Evolutionary conservation across 2,888 invertebrate genomes (phyloP).

Genomic region (Odontocolon sp.): DNA sequence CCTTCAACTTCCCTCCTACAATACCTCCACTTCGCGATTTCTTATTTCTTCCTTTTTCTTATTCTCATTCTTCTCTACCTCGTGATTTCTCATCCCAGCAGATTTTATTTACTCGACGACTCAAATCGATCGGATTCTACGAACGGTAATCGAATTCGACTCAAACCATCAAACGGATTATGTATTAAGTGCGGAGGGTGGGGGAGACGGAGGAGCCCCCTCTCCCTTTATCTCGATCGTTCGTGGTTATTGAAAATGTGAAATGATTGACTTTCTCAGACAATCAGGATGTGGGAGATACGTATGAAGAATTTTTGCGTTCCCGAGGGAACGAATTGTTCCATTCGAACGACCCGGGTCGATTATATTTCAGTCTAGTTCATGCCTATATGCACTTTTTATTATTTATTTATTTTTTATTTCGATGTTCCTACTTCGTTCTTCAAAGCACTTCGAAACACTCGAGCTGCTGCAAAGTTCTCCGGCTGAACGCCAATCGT

Average conservation of each 20-base stretch:
- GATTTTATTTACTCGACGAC: slow-evolving; percentile 58
- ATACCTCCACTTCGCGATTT: background rate
- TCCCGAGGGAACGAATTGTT: slow-evolving; percentile 14
- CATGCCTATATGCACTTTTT: too few relatives aligned
- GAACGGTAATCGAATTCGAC: slow-evolving; percentile 54
- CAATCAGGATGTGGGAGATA: slow-evolving; percentile 30
- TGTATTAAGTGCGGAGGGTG: slow-evolving; percentile 37
- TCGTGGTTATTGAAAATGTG: slow-evolving; percentile 49
- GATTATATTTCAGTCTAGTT: slow-evolving; percentile 27
- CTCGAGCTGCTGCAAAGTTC: slow-evolving; percentile 67
- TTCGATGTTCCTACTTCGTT: background rate
- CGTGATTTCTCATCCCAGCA: slow-evolving; percentile 48
- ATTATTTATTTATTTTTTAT: slow-evolving; percentile 5
- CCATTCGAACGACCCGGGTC: slow-evolving; percentile 55
- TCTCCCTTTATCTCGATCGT: slow-evolving; percentile 30
- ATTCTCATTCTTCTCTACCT: slow-evolving; percentile 4
- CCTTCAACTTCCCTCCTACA: slow-evolving; percentile 1
- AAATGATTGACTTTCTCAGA: slow-evolving; percentile 59
- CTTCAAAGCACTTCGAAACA: slow-evolving; percentile 73
- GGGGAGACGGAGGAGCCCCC: too few relatives aligned
- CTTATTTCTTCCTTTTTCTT: background rate
- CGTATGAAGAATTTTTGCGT: slow-evolving; percentile 24
- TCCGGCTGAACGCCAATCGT: too few relatives aligned
- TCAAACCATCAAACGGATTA: slow-evolving; percentile 47
- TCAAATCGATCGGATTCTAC: slow-evolving; percentile 54